phyloP scores from a whole-genome alignment of 2,797 vertebrate genomes.

The Neopelma chrysocephalum region DNA sequence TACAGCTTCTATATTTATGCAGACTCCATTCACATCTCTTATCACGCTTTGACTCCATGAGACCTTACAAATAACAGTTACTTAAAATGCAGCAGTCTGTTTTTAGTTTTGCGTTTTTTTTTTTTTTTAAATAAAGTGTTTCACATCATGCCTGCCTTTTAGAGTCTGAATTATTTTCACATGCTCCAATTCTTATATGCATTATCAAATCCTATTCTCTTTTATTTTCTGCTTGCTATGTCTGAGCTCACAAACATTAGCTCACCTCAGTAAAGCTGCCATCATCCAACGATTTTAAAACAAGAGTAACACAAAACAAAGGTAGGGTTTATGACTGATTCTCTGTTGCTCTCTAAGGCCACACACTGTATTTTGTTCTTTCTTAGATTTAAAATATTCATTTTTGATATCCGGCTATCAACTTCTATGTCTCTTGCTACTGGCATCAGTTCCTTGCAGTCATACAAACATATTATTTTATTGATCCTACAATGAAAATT shows the following conservation, averaged over 20 bases:
- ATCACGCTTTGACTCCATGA: neutral
- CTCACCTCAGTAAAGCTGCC: neutral
- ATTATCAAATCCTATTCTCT: neutral
- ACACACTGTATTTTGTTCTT: neutral
- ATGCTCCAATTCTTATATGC: constrained; percentile 14
- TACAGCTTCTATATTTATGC: neutral
- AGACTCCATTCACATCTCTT: constrained; percentile 5
- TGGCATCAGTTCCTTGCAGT: neutral
- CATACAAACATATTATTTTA: neutral
- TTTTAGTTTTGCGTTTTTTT: neutral
- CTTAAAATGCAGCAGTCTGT: constrained; percentile 45
- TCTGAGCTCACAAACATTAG: neutral
- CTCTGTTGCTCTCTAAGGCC: neutral
- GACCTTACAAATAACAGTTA: constrained; percentile 24
- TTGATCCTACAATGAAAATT: neutral
- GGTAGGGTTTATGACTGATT: neutral
- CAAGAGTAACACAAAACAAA: neutral
- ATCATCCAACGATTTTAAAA: neutral
- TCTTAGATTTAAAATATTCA: neutral
- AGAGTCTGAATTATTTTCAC: neutral
- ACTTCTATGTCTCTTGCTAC: neutral
- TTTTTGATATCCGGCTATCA: neutral
- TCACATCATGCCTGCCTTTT: neutral
- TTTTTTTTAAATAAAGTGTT: neutral
- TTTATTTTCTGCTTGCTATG: neutral